These are phyloP conservation scores for Phorcus lineatus DNA, from an alignment of 2,888 invertebrate species.

Conservation along the genomic window DNA sequence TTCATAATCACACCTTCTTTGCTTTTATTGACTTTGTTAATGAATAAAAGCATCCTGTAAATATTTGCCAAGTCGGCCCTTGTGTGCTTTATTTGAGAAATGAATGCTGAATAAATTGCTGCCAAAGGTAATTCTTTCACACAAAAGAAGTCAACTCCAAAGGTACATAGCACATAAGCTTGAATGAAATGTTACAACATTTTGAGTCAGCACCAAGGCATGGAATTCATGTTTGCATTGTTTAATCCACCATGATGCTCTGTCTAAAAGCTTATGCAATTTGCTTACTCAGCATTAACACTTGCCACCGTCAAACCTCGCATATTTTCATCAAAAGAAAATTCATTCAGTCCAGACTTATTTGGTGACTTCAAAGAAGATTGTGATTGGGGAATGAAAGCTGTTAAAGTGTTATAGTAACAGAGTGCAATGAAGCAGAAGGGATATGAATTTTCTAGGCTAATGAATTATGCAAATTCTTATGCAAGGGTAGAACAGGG, in stretches of 20 bases:
- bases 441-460: constrained; percentile 4
- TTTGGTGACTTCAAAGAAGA: not conserved
- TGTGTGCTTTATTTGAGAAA: too few relatives aligned
- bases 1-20: too few relatives aligned
- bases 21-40: too few relatives aligned
- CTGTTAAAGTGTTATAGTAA: not conserved
- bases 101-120: too few relatives aligned
- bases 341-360: too few relatives aligned
- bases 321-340: not conserved
- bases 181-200: not conserved
- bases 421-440: not conserved
- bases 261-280: not conserved
- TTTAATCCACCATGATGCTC: constrained; percentile 1
- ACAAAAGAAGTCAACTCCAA: not conserved
- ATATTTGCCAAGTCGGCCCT: too few relatives aligned
- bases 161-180: not conserved
- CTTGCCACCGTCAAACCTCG: not conserved
- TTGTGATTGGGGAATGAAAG: not conserved
- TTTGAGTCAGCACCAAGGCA: not conserved
- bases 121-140: too few relatives aligned
- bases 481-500: not conserved
- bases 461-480: constrained; percentile 5
- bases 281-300: not conserved
- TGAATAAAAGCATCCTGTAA: too few relatives aligned
- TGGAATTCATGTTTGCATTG: not conserved